These are phyloP conservation scores for Urosaurus nigricauda DNA, from an alignment of 2,797 vertebrate species.

Conservation along the genomic window DNA sequence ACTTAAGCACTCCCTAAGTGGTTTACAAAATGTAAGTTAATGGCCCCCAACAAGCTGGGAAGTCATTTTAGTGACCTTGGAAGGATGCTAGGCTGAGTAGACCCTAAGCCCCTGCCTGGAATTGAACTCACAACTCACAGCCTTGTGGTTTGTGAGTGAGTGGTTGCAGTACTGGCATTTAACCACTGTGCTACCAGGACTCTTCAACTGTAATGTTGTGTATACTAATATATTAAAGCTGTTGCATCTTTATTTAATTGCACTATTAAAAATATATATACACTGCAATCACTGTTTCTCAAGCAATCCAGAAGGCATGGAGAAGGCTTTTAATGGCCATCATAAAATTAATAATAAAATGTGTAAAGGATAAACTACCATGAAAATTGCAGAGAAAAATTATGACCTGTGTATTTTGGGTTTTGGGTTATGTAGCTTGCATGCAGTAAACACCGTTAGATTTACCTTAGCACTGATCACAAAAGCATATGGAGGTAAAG, in stretches of 20 bases:
- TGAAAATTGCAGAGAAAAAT: constrained; percentile 51
- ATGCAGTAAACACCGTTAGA: not conserved
- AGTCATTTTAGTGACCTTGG: no score
- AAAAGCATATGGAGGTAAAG: constrained; percentile 10
- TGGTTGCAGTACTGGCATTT: no score
- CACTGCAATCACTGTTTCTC: constrained; percentile 40
- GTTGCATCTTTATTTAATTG: constrained; percentile 48
- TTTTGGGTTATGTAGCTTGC: constrained; percentile 34
- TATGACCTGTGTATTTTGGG: constrained; percentile 45
- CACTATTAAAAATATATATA: constrained; percentile 46
- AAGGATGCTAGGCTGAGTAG: no score
- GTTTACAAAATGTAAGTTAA: no score
- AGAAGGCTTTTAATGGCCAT: constrained; percentile 49
- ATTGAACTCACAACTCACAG: no score
- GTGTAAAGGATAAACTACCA: constrained; percentile 41
- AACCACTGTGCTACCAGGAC: no score
- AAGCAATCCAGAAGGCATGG: constrained; percentile 18
- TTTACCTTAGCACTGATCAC: constrained; percentile 42
- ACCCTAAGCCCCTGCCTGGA: no score
- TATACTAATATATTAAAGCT: constrained; percentile 31
- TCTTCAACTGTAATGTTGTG: not conserved
- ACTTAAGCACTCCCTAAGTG: no score
- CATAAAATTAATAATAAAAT: constrained; percentile 58
- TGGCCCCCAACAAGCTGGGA: no score
- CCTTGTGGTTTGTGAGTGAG: no score